These are phyloP conservation scores for Xestia xanthographa DNA, from an alignment of 2,888 invertebrate genomes.

Conservation along the genomic window DNA sequence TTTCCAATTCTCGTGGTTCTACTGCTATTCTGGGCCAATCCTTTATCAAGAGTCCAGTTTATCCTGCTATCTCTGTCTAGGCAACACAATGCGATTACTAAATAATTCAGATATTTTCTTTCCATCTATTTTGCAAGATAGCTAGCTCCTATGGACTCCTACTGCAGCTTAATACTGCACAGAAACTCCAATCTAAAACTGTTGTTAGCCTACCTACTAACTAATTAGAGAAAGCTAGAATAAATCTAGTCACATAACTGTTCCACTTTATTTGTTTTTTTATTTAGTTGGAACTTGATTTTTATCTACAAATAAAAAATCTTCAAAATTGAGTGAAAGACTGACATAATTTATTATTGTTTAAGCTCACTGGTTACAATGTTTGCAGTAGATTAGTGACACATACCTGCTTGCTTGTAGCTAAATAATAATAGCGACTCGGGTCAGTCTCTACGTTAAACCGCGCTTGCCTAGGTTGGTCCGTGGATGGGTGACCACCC, in stretches of 20 bases:
- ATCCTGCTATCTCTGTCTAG: background rate
- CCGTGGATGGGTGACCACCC: no score
- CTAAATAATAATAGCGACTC: no score
- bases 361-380: background rate
- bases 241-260: constrained; percentile 37
- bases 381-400: background rate
- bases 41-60: background rate
- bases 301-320: constrained; percentile 15
- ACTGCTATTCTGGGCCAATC: background rate
- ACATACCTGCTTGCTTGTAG: background rate
- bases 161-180: background rate
- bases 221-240: constrained; percentile 46
- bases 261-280: constrained; percentile 20
- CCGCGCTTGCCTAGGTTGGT: no score
- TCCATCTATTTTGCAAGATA: background rate
- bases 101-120: background rate
- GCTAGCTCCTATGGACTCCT: background rate
- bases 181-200: background rate
- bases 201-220: background rate
- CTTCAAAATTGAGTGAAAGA: background rate
- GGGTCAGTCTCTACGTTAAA: no score
- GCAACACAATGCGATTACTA: background rate
- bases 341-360: background rate
- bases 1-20: background rate
- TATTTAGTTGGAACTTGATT: constrained; percentile 13